Conservation (phyloP, 2,888 invertebrate species). For the Seira musarum region DNA sequence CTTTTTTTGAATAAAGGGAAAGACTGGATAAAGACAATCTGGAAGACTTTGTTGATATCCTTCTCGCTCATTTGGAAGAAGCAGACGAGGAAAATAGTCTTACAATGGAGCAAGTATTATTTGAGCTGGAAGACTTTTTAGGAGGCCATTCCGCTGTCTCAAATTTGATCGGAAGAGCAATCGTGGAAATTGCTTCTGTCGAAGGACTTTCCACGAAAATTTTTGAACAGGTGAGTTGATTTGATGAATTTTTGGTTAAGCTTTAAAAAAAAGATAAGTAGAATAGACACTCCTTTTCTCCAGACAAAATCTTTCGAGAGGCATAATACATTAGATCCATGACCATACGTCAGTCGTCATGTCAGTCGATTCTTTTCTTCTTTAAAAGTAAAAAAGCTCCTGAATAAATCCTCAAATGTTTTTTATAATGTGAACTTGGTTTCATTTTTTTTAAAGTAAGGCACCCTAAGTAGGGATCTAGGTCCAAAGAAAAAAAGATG, state of each 20-base stretch:
- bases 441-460: no score
- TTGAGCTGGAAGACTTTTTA: slow-evolving; percentile 81
- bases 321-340: no score
- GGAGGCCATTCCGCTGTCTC: slow-evolving; percentile 92
- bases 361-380: not conserved
- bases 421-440: not conserved
- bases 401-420: not conserved
- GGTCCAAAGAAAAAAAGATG: no score
- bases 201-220: slow-evolving; percentile 78
- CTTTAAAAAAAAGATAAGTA: no score
- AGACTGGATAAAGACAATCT: slow-evolving; percentile 73
- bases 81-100: slow-evolving; percentile 72
- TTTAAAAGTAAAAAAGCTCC: not conserved
- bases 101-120: slow-evolving; percentile 70
- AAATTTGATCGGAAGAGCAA: slow-evolving; percentile 84
- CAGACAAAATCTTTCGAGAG: no score
- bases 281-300: no score
- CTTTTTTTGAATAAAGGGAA: slow-evolving; percentile 38
- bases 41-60: slow-evolving; percentile 85
- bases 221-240: slow-evolving; percentile 77
- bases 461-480: no score
- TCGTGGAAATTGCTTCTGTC: slow-evolving; percentile 80
- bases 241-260: not conserved
- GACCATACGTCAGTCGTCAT: no score
- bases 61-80: slow-evolving; percentile 80